Evolutionary conservation across 2,113 vertebrate species (phyloP).

Genomic region (Anguilla japonica): DNA sequence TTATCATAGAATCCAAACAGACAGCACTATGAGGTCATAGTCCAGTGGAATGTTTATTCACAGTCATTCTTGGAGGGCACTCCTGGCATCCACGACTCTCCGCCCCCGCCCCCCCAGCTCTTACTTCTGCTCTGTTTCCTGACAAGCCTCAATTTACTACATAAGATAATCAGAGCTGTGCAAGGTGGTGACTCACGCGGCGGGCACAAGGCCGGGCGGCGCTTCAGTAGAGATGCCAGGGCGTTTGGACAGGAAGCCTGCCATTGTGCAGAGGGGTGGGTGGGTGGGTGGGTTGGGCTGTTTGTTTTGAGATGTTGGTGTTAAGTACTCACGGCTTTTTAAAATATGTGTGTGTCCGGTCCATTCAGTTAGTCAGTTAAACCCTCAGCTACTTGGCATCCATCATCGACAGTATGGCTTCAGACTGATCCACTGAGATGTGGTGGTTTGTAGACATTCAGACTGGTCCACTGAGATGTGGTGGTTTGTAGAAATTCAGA

Average conservation of each 20-base stretch:
- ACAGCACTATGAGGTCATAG: background rate
- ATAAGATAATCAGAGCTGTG: constrained; percentile 47
- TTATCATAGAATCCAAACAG: background rate
- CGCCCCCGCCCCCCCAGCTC: constrained; percentile 36
- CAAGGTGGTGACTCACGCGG: background rate
- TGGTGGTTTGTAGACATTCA: background rate
- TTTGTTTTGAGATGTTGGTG: background rate
- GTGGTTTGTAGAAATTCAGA: too few species aligned
- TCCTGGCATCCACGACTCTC: constrained; percentile 53
- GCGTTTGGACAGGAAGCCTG: background rate
- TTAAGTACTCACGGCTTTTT: background rate
- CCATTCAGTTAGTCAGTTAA: background rate
- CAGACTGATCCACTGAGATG: constrained; percentile 5
- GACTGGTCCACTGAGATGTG: too few species aligned
- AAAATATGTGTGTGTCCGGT: background rate
- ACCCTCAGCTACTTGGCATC: constrained; percentile 31
- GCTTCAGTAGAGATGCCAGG: background rate
- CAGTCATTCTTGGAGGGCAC: constrained; percentile 35
- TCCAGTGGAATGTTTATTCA: background rate
- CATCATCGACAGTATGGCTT: background rate
- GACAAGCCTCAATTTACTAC: constrained; percentile 39
- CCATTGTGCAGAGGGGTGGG: background rate
- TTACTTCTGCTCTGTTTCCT: constrained; percentile 70
- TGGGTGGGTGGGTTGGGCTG: background rate
- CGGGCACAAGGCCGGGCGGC: background rate